phyloP scores from a whole-genome alignment of 2,113 vertebrate species.

The Uropsilus gracilis region DNA sequence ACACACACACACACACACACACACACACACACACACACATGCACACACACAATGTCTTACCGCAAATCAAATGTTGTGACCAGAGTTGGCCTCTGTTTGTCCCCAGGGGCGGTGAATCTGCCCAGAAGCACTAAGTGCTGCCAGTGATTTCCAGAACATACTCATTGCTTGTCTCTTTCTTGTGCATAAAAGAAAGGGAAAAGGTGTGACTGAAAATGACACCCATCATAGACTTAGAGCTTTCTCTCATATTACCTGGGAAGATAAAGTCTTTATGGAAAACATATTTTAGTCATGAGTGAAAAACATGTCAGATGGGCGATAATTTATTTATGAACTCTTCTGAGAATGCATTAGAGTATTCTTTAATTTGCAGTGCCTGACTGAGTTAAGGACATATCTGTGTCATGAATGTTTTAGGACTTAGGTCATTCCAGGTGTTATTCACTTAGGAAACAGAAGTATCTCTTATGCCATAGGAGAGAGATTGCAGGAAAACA shows the following conservation, averaged over 20 bases:
- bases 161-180: neutral
- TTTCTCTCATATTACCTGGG: neutral
- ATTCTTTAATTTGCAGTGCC: neutral
- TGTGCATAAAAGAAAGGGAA: neutral
- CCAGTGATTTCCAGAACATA: neutral
- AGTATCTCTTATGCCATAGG: neutral
- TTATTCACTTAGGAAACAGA: neutral
- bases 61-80: too few species aligned
- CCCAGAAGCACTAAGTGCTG: too few species aligned
- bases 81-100: too few species aligned
- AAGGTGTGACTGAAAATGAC: too few species aligned
- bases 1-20: too few species aligned
- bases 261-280: neutral
- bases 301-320: neutral
- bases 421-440: neutral
- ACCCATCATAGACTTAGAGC: neutral
- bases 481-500: neutral
- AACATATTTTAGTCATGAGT: neutral
- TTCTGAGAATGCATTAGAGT: neutral
- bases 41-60: too few species aligned
- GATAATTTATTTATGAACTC: neutral
- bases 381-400: neutral
- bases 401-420: neutral
- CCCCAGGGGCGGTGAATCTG: too few species aligned
- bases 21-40: too few species aligned